phyloP scores from a whole-genome alignment of 2,113 vertebrate genomes.

The Fulica atra region DNA sequence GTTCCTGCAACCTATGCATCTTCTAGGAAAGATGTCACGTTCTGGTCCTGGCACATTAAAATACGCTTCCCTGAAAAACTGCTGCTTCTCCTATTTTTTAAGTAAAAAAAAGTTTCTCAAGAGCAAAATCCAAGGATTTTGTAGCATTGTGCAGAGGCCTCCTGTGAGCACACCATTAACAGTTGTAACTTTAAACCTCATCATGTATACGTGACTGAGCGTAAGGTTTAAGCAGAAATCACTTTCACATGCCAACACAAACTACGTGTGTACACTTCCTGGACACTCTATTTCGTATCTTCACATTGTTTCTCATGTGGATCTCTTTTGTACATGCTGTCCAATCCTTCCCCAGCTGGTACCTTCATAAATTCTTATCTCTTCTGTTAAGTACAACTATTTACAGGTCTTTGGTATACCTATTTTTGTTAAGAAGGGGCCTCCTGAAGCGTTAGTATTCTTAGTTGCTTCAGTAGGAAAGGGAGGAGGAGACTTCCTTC shows the following conservation, averaged over 20 bases:
- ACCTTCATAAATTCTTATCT: background rate
- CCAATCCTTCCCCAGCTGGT: background rate
- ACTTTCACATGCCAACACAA: background rate
- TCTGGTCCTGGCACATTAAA: background rate
- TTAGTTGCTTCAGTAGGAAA: constrained; percentile 27
- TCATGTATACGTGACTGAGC: background rate
- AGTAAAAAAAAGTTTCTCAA: background rate
- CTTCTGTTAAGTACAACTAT: background rate
- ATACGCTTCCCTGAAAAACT: background rate
- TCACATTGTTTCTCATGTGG: background rate
- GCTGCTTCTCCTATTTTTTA: background rate
- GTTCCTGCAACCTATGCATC: background rate
- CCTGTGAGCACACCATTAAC: background rate
- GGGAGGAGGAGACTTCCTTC: background rate
- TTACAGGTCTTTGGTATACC: background rate
- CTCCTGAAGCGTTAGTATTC: constrained; percentile 36
- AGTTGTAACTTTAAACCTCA: background rate
- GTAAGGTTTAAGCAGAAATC: background rate
- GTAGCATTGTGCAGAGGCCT: background rate
- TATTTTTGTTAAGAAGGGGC: background rate
- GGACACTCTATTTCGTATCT: background rate
- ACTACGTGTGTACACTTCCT: background rate
- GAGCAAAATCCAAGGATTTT: background rate
- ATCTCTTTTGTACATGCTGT: background rate
- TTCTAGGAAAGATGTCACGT: background rate